A percentile compares a stretch with the other conserved stretches of the same genome.
These are phyloP conservation scores for Micrastur ruficollis DNA, from an alignment of 2,797 vertebrate species.

Conservation along the genomic window DNA sequence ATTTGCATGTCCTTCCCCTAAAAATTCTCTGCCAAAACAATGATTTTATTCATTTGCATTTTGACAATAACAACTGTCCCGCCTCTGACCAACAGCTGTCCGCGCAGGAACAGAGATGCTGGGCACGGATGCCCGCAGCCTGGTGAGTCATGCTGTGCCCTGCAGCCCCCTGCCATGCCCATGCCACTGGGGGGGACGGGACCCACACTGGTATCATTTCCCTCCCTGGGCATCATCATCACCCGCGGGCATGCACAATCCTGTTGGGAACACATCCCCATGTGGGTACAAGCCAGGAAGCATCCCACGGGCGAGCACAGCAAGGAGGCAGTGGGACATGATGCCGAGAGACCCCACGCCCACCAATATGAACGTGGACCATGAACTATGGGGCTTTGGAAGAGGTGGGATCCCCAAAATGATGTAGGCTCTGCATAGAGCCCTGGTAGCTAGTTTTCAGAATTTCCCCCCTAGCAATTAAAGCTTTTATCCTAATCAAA, in stretches of 20 bases:
- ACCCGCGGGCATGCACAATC: not conserved
- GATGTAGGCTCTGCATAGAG: not conserved
- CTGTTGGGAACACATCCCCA: not conserved
- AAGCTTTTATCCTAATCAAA: not conserved
- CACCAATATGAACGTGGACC: rapidly evolving
- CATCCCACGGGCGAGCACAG: not conserved
- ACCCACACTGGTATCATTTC: not conserved
- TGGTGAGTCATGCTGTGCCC: not conserved
- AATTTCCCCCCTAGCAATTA: not conserved
- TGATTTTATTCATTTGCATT: constrained; percentile 58
- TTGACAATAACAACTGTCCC: constrained; percentile 19
- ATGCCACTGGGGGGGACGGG: rapidly evolving
- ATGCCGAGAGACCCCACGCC: not conserved
- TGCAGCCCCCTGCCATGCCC: not conserved
- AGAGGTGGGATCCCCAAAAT: not conserved
- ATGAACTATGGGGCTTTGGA: not conserved
- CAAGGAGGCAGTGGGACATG: not conserved
- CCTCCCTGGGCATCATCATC: not conserved
- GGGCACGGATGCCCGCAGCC: not conserved
- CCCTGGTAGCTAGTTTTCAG: not conserved
- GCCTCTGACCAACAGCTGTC: constrained; percentile 45
- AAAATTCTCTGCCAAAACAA: constrained; percentile 26
- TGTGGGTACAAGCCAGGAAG: rapidly evolving
- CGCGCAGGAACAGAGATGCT: not conserved
- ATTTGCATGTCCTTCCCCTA: constrained; percentile 60